Conservation (phyloP, 2,113 vertebrate species). For the Brienomyrus brachyistius region DNA sequence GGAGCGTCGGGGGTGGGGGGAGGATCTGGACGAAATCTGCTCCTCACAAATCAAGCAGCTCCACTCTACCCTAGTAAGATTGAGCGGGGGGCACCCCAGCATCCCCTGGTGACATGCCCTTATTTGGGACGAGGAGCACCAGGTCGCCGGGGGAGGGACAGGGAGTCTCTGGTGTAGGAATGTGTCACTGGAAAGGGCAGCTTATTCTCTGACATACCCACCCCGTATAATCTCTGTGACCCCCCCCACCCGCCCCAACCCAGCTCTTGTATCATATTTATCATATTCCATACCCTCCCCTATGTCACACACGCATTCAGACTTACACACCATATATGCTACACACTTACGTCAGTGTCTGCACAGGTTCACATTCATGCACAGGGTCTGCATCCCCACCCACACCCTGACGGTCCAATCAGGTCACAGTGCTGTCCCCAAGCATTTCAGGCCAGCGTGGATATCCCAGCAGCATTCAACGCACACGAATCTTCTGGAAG, state of each 20-base stretch:
- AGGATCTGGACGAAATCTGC: conserved; percentile 26
- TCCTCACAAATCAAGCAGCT: conserved; percentile 32
- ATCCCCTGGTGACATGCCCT: conserved; percentile 38
- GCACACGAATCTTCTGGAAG: not conserved
- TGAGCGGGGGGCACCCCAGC: conserved; percentile 20
- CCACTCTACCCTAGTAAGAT: conserved; percentile 23
- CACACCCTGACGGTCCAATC: not conserved
- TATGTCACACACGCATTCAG: not conserved
- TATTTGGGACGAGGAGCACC: conserved; percentile 45
- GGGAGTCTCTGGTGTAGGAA: not conserved
- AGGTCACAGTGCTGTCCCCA: not conserved
- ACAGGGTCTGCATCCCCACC: not conserved
- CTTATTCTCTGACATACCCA: conserved; percentile 1
- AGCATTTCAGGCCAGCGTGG: not conserved
- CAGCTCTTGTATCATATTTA: not conserved
- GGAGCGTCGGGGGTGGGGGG: not conserved
- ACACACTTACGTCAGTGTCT: not conserved
- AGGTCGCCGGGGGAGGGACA: not conserved
- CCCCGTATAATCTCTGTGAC: conserved; percentile 5
- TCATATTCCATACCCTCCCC: not conserved
- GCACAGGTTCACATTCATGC: not conserved
- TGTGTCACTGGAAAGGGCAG: conserved; percentile 33
- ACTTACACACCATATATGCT: not conserved
- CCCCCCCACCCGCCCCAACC: not conserved
- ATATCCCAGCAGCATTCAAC: not conserved